Percentiles rank a stretch among this genome's conserved stretches.
Conservation (phyloP, 2,113 vertebrate species). For the Leuciscus idus region DNA sequence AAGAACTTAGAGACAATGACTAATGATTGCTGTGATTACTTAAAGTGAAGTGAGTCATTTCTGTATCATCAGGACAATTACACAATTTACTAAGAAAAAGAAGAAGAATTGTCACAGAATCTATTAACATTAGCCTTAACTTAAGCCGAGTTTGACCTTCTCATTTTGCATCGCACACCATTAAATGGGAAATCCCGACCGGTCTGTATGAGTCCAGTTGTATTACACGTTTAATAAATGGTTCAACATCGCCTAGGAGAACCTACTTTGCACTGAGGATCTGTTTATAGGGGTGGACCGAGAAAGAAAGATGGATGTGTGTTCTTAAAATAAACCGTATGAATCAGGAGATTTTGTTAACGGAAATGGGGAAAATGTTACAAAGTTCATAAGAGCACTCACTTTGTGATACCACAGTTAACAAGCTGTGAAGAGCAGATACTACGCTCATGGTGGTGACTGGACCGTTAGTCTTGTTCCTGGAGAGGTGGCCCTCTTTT, state of each 20-base stretch:
- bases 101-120: constrained; percentile 23
- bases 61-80: neutral
- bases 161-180: constrained; percentile 35
- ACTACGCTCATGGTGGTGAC: neutral
- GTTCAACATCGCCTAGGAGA: neutral
- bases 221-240: neutral
- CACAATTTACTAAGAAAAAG: neutral
- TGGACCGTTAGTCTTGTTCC: constrained; percentile 9
- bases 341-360: constrained; percentile 1
- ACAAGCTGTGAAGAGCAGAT: neutral
- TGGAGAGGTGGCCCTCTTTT: constrained; percentile 48
- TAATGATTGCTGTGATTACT: neutral
- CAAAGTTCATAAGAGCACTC: neutral
- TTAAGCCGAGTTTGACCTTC: constrained; percentile 18
- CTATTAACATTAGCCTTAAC: constrained; percentile 22
- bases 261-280: neutral
- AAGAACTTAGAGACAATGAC: neutral
- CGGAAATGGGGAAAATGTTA: neutral
- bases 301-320: neutral
- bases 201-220: neutral
- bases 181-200: constrained; percentile 30
- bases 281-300: neutral
- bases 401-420: neutral
- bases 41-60: neutral
- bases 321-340: constrained; percentile 26